These are phyloP conservation scores for Naso thynnoides DNA, from an alignment of 2,797 vertebrate species.

Conservation along the genomic window DNA sequence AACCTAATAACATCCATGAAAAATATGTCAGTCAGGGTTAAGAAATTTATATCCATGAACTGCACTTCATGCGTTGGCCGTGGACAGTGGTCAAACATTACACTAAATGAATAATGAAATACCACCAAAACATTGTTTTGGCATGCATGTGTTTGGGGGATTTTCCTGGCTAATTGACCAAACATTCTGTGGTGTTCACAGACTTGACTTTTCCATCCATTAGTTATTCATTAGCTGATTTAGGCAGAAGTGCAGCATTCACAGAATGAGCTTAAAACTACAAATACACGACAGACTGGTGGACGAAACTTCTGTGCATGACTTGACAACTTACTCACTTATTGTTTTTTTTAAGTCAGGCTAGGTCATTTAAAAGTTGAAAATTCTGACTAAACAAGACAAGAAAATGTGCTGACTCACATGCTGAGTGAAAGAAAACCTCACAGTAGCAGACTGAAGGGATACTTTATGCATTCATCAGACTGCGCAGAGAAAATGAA, in stretches of 20 bases:
- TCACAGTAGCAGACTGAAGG: conserved; percentile 25
- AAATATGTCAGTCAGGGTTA: conserved; percentile 4
- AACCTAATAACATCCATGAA: background rate
- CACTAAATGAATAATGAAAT: conserved; percentile 24
- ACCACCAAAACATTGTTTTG: conserved; percentile 36
- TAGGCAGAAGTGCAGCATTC: conserved; percentile 27
- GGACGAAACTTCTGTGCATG: conserved; percentile 22
- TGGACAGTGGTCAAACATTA: conserved; percentile 15
- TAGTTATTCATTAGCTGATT: conserved; percentile 57
- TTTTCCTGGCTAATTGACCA: conserved; percentile 41
- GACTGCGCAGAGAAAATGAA: conserved; percentile 10
- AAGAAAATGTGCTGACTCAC: conserved; percentile 38
- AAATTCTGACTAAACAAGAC: conserved; percentile 28
- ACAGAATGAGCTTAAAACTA: conserved; percentile 23
- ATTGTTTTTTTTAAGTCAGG: conserved; percentile 51
- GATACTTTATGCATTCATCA: conserved; percentile 10
- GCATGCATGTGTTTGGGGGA: conserved; percentile 11
- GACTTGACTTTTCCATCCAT: conserved; percentile 52
- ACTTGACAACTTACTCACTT: conserved; percentile 21
- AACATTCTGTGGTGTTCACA: conserved; percentile 27
- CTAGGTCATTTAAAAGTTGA: conserved; percentile 25
- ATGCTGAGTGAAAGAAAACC: conserved; percentile 44
- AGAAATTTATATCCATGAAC: background rate
- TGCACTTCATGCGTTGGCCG: background rate
- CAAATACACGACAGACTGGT: conserved; percentile 27